A percentile compares a stretch with the other conserved stretches of the same genome.
phyloP scores from a whole-genome alignment of 2,888 invertebrate genomes.

The Gastrophysa polygoni region DNA sequence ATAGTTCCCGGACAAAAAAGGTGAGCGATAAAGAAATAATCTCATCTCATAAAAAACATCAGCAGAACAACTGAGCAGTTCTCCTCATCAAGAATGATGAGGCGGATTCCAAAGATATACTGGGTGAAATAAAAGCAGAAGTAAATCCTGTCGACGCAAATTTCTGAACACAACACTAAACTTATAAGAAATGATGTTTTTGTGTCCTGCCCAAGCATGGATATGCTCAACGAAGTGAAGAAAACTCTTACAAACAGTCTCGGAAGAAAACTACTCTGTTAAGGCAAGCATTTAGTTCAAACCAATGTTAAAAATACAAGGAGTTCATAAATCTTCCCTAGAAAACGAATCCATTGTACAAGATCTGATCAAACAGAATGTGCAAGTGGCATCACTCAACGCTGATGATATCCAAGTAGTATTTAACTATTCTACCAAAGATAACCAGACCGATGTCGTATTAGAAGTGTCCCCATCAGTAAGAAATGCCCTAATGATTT shows the following conservation, averaged over 20 bases:
- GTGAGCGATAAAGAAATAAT: background rate
- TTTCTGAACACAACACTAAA: background rate
- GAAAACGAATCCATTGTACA: background rate
- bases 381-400: background rate
- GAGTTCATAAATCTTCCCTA: slow-evolving; percentile 1
- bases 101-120: background rate
- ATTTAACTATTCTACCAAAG: background rate
- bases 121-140: background rate
- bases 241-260: background rate
- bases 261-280: background rate
- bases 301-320: background rate
- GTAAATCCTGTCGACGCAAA: background rate
- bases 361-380: background rate
- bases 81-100: background rate
- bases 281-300: background rate
- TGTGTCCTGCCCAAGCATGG: background rate
- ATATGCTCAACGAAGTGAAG: background rate
- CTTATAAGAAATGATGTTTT: background rate
- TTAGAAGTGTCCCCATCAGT: too few relatives aligned
- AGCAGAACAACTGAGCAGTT: background rate
- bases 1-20: slow-evolving; percentile 1
- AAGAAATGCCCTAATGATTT: background rate
- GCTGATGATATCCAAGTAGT: slow-evolving; percentile 1
- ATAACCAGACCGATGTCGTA: background rate
- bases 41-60: background rate